phyloP scores from a whole-genome alignment of 1,140 invertebrate genomes.

The Rhyzopertha dominica region DNA sequence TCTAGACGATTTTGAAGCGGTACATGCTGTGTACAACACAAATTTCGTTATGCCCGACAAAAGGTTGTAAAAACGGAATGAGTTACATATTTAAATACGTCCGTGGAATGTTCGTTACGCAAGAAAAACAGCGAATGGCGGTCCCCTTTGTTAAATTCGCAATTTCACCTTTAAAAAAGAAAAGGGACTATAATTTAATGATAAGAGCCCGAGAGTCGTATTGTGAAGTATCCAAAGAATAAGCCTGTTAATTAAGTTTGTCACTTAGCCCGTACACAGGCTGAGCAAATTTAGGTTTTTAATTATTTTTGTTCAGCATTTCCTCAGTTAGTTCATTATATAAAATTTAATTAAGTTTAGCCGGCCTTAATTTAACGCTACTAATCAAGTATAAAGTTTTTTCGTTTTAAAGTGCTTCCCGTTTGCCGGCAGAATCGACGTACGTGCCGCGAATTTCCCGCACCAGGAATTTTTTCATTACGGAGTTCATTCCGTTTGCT shows the following conservation, averaged over 20 bases:
- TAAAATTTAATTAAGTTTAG: constrained; percentile 49
- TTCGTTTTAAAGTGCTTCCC: constrained; percentile 29
- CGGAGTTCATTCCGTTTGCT: no score
- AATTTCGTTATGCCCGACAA: no score
- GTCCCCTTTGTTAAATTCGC: no score
- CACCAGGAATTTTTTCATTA: constrained; percentile 25
- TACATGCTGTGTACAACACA: no score
- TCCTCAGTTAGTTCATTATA: constrained; percentile 48
- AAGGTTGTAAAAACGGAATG: no score
- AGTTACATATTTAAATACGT: no score
- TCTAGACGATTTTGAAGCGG: no score
- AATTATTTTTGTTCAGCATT: constrained; percentile 49
- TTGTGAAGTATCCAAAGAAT: constrained; percentile 43
- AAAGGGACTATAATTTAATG: constrained; percentile 34
- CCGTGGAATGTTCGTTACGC: no score
- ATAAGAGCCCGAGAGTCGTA: constrained; percentile 37
- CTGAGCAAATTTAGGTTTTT: constrained; percentile 47
- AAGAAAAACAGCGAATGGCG: no score
- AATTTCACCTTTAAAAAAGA: no score
- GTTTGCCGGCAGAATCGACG: constrained; percentile 31
- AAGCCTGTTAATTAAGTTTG: constrained; percentile 47
- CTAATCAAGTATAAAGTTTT: constrained; percentile 49
- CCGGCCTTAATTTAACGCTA: constrained; percentile 48
- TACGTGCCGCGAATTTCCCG: constrained; percentile 29
- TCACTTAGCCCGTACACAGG: constrained; percentile 44